phyloP scores from a whole-genome alignment of 2,113 vertebrate species.

The Otis tarda region DNA sequence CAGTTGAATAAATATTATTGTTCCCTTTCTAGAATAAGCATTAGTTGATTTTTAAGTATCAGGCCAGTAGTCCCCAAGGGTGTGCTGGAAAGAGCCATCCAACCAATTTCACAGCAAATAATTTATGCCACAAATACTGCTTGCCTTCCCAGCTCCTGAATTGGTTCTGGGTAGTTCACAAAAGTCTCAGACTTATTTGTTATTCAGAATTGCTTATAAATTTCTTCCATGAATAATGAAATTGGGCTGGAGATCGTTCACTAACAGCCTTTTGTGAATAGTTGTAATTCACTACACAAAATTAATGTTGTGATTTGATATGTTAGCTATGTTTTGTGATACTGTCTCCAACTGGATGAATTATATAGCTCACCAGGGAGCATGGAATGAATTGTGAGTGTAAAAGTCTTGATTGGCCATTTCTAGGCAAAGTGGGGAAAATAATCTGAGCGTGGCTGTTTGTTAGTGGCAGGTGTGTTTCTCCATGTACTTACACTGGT shows the following conservation, averaged over 20 bases:
- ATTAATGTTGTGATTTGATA: conserved; percentile 28
- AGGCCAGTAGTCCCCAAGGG: conserved; percentile 6
- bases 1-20: conserved; percentile 1
- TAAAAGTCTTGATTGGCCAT: conserved; percentile 48
- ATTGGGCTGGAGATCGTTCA: conserved; percentile 32
- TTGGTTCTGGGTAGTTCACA: not conserved
- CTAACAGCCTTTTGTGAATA: conserved; percentile 13
- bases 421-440: conserved; percentile 17
- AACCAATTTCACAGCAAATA: conserved; percentile 3
- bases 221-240: conserved; percentile 43
- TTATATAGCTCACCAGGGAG: conserved; percentile 17
- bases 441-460: not conserved
- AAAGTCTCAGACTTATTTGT: conserved; percentile 33
- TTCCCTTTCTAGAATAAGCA: conserved; percentile 8
- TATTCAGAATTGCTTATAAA: conserved; percentile 20
- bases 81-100: not conserved
- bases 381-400: not conserved
- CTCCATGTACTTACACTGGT: not conserved
- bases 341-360: not conserved
- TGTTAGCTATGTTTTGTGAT: conserved; percentile 14
- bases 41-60: conserved; percentile 42
- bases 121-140: conserved; percentile 36
- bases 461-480: conserved; percentile 1
- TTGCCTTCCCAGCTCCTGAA: not conserved
- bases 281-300: conserved; percentile 4